Percentiles rank a stretch among this genome's conserved stretches.
Evolutionary conservation across 2,888 invertebrate species (phyloP).

Genomic region (Chesias legatella): DNA sequence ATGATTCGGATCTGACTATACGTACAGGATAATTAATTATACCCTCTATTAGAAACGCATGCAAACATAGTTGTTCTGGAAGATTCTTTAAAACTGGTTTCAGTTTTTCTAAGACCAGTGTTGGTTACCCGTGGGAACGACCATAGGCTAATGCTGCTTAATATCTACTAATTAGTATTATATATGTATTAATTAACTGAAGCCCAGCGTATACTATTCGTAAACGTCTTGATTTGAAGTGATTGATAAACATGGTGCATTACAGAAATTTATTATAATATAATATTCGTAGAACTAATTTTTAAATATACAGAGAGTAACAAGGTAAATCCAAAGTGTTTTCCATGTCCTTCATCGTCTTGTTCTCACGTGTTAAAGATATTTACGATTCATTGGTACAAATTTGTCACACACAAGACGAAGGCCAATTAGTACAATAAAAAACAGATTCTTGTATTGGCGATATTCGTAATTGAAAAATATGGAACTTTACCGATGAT

Average conservation of each 20-base stretch:
- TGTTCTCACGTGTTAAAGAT: too few relatives aligned
- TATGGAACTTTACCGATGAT: conserved; percentile 8
- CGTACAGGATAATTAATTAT: conserved; percentile 13
- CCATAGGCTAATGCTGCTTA: conserved; percentile 34
- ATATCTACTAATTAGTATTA: conserved; percentile 47
- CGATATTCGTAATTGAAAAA: conserved; percentile 6
- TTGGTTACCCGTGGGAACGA: conserved; percentile 55
- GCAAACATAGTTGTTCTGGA: conserved; percentile 33
- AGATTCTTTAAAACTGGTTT: conserved; percentile 60
- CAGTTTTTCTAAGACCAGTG: conserved; percentile 55
- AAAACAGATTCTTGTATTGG: conserved; percentile 12
- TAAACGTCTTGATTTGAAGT: not conserved
- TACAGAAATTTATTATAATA: too few relatives aligned
- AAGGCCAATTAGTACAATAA: conserved; percentile 11
- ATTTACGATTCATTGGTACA: too few relatives aligned
- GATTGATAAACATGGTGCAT: not conserved
- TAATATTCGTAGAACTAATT: too few relatives aligned
- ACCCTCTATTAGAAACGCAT: conserved; percentile 41
- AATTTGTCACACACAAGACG: conserved; percentile 6
- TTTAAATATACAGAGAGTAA: too few relatives aligned
- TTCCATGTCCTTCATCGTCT: conserved; percentile 10
- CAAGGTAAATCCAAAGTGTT: too few relatives aligned
- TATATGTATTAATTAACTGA: conserved; percentile 32
- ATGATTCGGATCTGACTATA: conserved; percentile 32
- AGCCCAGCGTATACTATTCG: conserved; percentile 4